Evolutionary conservation across 2,888 invertebrate genomes (phyloP).

Genomic region (Papilio elwesi): DNA sequence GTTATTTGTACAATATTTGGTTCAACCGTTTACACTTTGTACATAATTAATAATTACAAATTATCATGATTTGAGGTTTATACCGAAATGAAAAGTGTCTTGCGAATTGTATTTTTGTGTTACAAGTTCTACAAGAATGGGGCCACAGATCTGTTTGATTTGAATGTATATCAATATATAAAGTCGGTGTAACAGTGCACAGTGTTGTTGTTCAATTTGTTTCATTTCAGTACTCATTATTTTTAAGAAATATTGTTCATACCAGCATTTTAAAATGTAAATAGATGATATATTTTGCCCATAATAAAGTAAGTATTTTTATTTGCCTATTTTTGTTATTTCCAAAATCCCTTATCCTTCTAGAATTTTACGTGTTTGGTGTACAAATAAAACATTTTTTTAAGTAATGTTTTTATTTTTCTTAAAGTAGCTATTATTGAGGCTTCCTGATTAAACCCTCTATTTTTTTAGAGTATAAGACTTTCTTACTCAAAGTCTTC

Average conservation of each 20-base stretch:
- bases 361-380: too few species aligned
- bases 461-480: too few species aligned
- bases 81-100: constrained; percentile 1
- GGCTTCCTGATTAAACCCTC: too few species aligned
- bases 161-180: constrained; percentile 8
- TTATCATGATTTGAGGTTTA: constrained; percentile 16
- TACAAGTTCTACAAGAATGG: constrained; percentile 32
- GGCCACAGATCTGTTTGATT: constrained; percentile 39
- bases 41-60: constrained; percentile 8
- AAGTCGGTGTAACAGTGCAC: constrained; percentile 48
- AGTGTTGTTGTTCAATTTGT: constrained; percentile 57
- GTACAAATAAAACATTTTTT: too few species aligned
- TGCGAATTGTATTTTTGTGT: constrained; percentile 11
- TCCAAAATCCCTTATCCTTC: not conserved
- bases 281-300: constrained; percentile 83
- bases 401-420: too few species aligned
- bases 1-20: constrained; percentile 48
- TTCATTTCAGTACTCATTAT: constrained; percentile 73
- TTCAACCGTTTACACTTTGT: constrained; percentile 11
- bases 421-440: too few species aligned
- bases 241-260: constrained; percentile 79
- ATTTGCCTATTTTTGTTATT: constrained; percentile 22
- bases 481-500: too few species aligned
- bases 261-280: constrained; percentile 81
- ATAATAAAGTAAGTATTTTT: constrained; percentile 61